Conservation (phyloP, 2,888 invertebrate genomes). For the Esperia sulphurella region DNA sequence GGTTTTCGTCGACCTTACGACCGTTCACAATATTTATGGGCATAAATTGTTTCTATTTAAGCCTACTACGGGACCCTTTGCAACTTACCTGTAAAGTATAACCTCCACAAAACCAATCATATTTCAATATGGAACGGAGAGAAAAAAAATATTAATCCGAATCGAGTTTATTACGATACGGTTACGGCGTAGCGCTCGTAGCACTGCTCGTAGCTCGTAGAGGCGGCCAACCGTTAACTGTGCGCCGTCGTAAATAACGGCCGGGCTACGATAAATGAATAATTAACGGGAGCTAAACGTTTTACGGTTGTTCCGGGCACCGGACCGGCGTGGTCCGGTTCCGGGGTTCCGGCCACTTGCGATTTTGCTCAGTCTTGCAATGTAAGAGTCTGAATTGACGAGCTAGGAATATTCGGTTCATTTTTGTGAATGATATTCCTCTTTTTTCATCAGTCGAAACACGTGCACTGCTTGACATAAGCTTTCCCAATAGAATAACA, state of each 20-base stretch:
- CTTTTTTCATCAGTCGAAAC: too few relatives aligned
- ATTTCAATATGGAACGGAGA: neutral
- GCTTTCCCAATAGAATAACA: too few relatives aligned
- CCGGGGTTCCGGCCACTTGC: constrained; percentile 15
- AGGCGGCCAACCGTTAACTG: constrained; percentile 40
- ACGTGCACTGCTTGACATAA: too few relatives aligned
- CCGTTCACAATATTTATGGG: too few relatives aligned
- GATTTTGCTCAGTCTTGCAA: constrained; percentile 16
- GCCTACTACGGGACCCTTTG: too few relatives aligned
- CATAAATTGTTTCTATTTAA: too few relatives aligned
- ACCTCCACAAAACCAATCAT: neutral
- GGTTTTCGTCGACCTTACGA: too few relatives aligned
- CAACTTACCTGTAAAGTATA: neutral
- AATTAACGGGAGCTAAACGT: constrained; percentile 27
- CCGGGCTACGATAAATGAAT: constrained; percentile 28
- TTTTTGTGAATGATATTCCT: too few relatives aligned
- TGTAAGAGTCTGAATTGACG: neutral
- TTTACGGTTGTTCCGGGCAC: constrained; percentile 11
- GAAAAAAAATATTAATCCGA: constrained; percentile 22
- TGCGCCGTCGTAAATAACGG: constrained; percentile 25
- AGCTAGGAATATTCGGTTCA: neutral
- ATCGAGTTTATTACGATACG: constrained; percentile 29
- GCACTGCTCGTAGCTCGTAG: constrained; percentile 27
- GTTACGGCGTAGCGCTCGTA: constrained; percentile 28
- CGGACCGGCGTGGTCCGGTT: constrained; percentile 5